A percentile compares a stretch with the other conserved stretches of the same genome.
These are phyloP conservation scores for Ariopsis seemanni DNA, from an alignment of 2,113 vertebrate species.

Conservation along the genomic window DNA sequence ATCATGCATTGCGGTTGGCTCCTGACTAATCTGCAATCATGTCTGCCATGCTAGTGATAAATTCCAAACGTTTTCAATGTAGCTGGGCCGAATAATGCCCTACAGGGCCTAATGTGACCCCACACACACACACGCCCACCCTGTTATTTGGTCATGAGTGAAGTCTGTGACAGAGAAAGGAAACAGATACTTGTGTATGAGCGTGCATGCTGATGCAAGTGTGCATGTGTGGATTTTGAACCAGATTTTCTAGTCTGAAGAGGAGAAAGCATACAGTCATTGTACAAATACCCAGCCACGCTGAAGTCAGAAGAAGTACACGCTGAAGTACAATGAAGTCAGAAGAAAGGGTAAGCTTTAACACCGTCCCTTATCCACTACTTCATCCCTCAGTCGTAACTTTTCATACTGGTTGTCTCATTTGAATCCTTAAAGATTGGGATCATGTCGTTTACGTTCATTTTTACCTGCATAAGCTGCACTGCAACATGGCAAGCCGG, in stretches of 20 bases:
- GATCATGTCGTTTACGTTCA: neutral
- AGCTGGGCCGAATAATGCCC: no score
- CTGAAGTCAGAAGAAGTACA: neutral
- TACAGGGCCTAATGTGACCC: no score
- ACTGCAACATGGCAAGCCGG: neutral
- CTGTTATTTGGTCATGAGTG: neutral
- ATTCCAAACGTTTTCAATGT: no score
- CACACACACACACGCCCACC: no score
- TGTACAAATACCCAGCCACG: neutral
- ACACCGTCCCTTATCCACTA: neutral
- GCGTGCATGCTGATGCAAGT: neutral
- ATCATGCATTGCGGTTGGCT: no score
- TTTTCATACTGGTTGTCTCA: neutral
- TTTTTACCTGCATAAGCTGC: neutral
- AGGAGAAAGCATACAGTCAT: neutral
- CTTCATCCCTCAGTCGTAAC: neutral
- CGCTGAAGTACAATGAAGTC: no score
- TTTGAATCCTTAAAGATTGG: neutral
- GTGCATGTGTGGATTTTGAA: neutral
- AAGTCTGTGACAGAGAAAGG: neutral
- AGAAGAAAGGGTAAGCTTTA: neutral
- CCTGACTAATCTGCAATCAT: no score
- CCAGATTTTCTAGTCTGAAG: constrained; percentile 14
- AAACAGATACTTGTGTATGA: neutral
- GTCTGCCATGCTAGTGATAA: no score